Conservation (phyloP, 2,797 vertebrate species). For the Falco peregrinus region DNA sequence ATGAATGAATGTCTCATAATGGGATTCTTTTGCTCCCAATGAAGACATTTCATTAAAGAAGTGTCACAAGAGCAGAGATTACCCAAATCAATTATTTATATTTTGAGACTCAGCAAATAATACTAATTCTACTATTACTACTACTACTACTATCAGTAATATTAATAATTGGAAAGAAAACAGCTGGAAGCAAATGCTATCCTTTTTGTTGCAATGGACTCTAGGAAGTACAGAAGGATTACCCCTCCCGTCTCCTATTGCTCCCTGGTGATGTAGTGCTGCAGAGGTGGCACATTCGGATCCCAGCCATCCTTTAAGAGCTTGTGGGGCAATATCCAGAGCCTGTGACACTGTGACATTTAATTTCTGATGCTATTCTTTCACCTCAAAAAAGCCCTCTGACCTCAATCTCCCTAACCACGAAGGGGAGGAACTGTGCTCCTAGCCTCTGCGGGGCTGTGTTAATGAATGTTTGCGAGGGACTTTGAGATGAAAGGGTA, state of each 20-base stretch:
- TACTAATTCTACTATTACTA: constrained; percentile 54
- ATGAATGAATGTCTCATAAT: constrained; percentile 69
- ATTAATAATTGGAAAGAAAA: constrained; percentile 69
- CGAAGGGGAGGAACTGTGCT: neutral
- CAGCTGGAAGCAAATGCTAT: constrained; percentile 48
- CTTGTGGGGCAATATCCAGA: neutral
- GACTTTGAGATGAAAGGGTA: neutral
- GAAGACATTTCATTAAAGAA: constrained; percentile 79
- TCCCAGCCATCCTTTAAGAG: neutral
- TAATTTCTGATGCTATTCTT: neutral
- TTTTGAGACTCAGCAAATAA: constrained; percentile 74
- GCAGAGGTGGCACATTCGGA: neutral
- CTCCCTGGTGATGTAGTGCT: neutral
- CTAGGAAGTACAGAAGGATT: neutral
- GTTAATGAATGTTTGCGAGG: neutral
- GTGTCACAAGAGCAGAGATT: constrained; percentile 75
- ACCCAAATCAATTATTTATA: constrained; percentile 79
- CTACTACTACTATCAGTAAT: constrained; percentile 22
- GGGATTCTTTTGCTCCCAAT: constrained; percentile 72
- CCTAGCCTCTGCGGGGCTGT: neutral
- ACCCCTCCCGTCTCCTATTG: neutral
- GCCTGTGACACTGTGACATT: neutral
- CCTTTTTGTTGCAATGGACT: neutral
- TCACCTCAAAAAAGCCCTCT: neutral
- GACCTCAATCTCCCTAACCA: neutral